These are phyloP conservation scores for Rhabdomys dilectus DNA, from an alignment of 2,113 vertebrate species.

Conservation along the genomic window DNA sequence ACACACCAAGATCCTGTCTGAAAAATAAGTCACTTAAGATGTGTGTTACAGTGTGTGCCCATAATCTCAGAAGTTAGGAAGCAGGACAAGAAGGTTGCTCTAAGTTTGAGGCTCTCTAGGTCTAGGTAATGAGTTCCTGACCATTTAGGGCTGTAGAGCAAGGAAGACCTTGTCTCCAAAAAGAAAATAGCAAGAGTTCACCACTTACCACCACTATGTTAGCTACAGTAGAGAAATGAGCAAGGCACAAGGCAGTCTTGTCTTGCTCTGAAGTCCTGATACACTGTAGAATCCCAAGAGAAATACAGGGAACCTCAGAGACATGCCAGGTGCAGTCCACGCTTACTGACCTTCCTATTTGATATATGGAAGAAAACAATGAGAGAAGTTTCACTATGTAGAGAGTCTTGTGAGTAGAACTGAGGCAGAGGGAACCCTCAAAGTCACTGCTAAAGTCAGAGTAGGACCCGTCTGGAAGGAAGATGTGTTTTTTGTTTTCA, in stretches of 20 bases:
- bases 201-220: neutral
- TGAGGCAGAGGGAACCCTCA: neutral
- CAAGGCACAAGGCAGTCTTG: neutral
- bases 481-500: neutral
- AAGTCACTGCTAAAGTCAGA: neutral
- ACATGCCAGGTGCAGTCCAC: neutral
- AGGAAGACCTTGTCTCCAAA: neutral
- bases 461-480: neutral
- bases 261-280: neutral
- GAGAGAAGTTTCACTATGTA: neutral
- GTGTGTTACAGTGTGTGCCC: no score
- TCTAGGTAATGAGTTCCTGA: neutral
- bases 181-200: neutral
- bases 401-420: neutral
- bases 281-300: neutral
- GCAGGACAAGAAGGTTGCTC: neutral
- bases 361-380: neutral
- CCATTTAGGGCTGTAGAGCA: neutral
- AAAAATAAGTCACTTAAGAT: neutral
- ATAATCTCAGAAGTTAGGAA: neutral
- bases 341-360: neutral
- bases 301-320: neutral
- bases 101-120: neutral
- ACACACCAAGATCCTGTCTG: neutral
- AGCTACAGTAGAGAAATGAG: neutral